A percentile compares a stretch with the other conserved stretches of the same genome.
These are phyloP conservation scores for Bujurquina vittata DNA, from an alignment of 2,113 vertebrate species.

Conservation along the genomic window DNA sequence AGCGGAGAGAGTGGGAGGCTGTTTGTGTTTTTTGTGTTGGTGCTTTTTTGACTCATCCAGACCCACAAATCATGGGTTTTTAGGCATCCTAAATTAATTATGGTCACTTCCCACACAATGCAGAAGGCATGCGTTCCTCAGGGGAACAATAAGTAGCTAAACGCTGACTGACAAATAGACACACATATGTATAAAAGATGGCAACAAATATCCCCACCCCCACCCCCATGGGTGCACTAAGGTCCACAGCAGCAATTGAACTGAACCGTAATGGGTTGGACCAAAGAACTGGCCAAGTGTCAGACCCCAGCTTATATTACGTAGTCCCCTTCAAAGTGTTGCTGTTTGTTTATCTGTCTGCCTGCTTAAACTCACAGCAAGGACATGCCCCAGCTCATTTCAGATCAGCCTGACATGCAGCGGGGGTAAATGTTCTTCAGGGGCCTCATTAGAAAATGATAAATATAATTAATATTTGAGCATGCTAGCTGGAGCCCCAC, in stretches of 20 bases:
- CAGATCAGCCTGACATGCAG: constrained; percentile 70
- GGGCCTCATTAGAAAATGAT: constrained; percentile 83
- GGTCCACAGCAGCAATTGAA: constrained; percentile 70
- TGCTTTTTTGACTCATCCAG: constrained; percentile 43
- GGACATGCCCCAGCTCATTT: constrained; percentile 64
- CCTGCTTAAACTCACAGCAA: constrained; percentile 61
- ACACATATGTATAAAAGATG: constrained; percentile 58
- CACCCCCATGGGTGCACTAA: constrained; percentile 53
- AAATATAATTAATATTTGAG: constrained; percentile 87
- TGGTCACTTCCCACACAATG: constrained; percentile 58
- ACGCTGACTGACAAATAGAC: constrained; percentile 49
- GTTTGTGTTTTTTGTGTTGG: constrained; percentile 43
- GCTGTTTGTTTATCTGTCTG: constrained; percentile 70
- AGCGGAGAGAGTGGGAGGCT: constrained; percentile 33
- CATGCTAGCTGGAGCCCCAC: constrained; percentile 60
- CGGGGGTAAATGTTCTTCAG: constrained; percentile 81
- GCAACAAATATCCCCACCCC: constrained; percentile 53
- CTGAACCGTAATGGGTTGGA: constrained; percentile 63
- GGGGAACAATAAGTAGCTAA: constrained; percentile 53
- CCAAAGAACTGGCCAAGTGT: constrained; percentile 65
- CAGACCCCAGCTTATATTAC: constrained; percentile 41
- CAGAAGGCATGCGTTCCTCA: constrained; percentile 50
- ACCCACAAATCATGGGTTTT: constrained; percentile 54
- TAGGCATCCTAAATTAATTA: constrained; percentile 68
- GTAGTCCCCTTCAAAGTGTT: constrained; percentile 62